Percentiles rank a stretch among this genome's conserved stretches.
phyloP scores from a whole-genome alignment of 92 coral and sea anemone genomes.

The Pocillopora meandrina region DNA sequence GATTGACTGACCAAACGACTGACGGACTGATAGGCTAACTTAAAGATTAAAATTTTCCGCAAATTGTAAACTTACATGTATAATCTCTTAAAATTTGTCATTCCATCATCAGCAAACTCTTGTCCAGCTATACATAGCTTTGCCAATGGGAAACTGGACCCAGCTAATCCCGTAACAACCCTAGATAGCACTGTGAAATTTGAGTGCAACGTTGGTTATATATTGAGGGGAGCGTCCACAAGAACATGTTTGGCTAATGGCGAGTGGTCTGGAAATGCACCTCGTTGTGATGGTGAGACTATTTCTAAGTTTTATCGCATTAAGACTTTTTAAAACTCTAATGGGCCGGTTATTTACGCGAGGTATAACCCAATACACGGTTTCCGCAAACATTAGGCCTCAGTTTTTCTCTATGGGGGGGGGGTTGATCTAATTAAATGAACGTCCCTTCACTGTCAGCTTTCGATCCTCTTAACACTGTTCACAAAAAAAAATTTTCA shows the following conservation, averaged over 20 bases:
- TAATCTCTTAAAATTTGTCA: neutral
- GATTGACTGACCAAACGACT: neutral
- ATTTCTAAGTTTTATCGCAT: neutral
- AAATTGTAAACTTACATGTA: neutral
- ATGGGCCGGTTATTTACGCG: too few relatives aligned
- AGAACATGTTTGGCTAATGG: constrained; percentile 88
- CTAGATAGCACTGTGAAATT: constrained; percentile 65
- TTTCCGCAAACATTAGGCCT: too few relatives aligned
- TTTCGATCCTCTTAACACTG: too few relatives aligned
- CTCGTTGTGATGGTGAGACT: constrained; percentile 74
- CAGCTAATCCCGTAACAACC: constrained; percentile 54
- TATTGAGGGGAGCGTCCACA: constrained; percentile 68
- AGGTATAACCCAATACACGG: too few relatives aligned
- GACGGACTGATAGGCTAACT: neutral
- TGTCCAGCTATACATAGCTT: constrained; percentile 78
- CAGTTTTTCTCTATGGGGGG: too few relatives aligned
- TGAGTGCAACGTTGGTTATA: constrained; percentile 76
- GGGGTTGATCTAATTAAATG: too few relatives aligned
- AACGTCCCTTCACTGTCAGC: too few relatives aligned
- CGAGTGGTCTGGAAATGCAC: constrained; percentile 80
- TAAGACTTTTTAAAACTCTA: too few relatives aligned
- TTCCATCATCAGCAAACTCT: constrained; percentile 41
- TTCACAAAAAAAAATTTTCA: too few relatives aligned
- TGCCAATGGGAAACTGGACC: constrained; percentile 62
- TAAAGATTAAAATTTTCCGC: neutral